Evolutionary conservation across 2,888 invertebrate species (phyloP), one percentile per base, ranked within the genome.

Genomic region (Cheilosia soror): DNA sequence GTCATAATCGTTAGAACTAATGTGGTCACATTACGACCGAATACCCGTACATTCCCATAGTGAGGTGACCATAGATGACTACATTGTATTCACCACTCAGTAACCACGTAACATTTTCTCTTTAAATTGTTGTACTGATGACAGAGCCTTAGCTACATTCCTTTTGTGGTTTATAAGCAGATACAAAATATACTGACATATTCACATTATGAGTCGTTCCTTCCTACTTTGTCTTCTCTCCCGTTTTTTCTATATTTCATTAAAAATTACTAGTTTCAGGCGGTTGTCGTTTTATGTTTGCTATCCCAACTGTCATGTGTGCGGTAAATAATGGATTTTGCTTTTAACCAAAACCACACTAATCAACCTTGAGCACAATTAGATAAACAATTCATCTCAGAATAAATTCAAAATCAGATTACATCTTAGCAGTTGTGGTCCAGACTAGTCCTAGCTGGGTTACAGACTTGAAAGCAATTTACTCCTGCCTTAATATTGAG

Each of bases 311-410:
- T 20, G 20, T 20, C 20, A 20, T 20, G 20, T 57, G 31, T 63
- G 27, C 58, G 29, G 44, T 53, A 25, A 66, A 60, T 60, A 75
- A 49, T 25, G 51, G 37, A 47, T 42, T 40, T 25, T 20, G 25
- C 13, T 37, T 33, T 29, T 20, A 53, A 20, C 49, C 37, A 20
- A 58, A 73, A 75, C 68, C 75, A 27, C 68, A 75, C 37, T 11
- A 11, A 1, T 9, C 31, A 53, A 62, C 80, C 75, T 75, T 75
- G 58, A 33, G 47, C 27, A 11, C 9, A 37, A 15, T 62, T 15
- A 47, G 15, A 15, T 15, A 47, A 47, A 20, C 13, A 62, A 62
- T 55, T n/a, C 33, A 11, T 29, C 33, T n/a, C 33, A 47, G 15
- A 15, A 2, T 20, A 20, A 7, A 25, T 37, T 15, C 65, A 20